These are phyloP conservation scores for Agapostemon virescens DNA, from an alignment of 2,888 invertebrate genomes.

Conservation along the genomic window DNA sequence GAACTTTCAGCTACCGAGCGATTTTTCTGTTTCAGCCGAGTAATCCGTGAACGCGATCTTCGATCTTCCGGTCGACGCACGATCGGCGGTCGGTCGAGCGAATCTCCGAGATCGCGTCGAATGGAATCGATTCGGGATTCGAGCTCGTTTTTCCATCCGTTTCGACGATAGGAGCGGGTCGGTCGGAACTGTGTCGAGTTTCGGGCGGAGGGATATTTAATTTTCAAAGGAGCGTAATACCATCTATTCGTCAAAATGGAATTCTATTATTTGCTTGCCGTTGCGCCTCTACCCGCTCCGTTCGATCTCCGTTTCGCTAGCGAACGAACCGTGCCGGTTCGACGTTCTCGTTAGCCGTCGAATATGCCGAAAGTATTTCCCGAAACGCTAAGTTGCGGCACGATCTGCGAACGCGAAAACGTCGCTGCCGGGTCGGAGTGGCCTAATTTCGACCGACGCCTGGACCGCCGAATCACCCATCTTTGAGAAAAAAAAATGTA, in stretches of 20 bases:
- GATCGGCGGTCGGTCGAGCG: no score
- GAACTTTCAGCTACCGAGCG: no score
- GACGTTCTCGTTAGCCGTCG: constrained; percentile 46
- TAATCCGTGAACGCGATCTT: not conserved
- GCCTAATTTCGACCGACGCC: not conserved
- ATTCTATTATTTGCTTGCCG: not conserved
- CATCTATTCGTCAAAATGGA: not conserved
- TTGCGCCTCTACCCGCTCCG: no score
- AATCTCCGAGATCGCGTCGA: not conserved
- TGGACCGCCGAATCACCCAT: no score
- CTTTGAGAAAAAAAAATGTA: not conserved
- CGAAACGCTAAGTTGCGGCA: constrained; percentile 45
- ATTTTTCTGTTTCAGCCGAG: constrained; percentile 7
- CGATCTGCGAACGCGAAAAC: constrained; percentile 33
- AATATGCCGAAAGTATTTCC: constrained; percentile 42
- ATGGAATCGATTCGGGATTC: not conserved
- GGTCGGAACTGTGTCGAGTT: not conserved
- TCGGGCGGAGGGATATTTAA: not conserved
- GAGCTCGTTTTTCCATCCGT: not conserved
- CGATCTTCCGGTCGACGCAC: no score
- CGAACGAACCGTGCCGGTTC: constrained; percentile 39
- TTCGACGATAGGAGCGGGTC: not conserved
- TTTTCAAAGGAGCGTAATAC: constrained; percentile 1
- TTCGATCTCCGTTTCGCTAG: constrained; percentile 19
- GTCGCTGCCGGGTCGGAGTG: not conserved